Base-by-base conservation (phyloP, 2,888 invertebrate species). In the Sabatieria punctata region DNA sequence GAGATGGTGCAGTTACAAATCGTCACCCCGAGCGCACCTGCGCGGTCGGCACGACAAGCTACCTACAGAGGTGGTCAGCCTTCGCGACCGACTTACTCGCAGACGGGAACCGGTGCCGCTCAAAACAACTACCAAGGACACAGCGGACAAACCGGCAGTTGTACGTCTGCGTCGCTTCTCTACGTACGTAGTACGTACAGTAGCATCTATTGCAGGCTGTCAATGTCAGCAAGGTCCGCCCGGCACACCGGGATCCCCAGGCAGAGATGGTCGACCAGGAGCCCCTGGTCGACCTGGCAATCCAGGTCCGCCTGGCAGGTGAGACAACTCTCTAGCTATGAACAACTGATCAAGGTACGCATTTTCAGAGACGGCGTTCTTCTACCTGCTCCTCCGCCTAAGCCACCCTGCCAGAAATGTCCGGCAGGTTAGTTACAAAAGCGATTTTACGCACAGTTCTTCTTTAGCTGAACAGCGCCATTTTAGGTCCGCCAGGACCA, bases 321-420 rank as follows among this genome's bases (percentile, higher is more conserved):
- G n/a, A n/a, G n/a, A n/a, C n/a, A n/a, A n/a, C n/a, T n/a, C n/a
- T n/a, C n/a, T n/a, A n/a, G n/a, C n/a, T n/a, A n/a, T n/a, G n/a
- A n/a, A n/a, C n/a, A n/a, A n/a, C n/a, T n/a, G n/a, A n/a, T n/a
- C n/a, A n/a, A n/a, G n/a, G n/a, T n/a, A n/a, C n/a, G n/a, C n/a
- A n/a, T n/a, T n/a, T n/a, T n/a, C n/a, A n/a, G 58, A 4, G 58
- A 58, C 39, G 58, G 58, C 6, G 50, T 58, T 13, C 56, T 64
- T 19, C 54, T 63, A 8, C 63, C 63, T 11, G 61, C 61, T 35
- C 63, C 63, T 30, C 63, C 63, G 40, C 63, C 63, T 23, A 62
- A 62, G 47, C 61, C 63, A 15, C 63, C 63, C 43, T 63, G 63
- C 48, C 63, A 64, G 50, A 63, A 63, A 38, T 56, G 55, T 27